These are phyloP conservation scores for Pionites leucogaster DNA, from an alignment of 2,113 vertebrate genomes.

Conservation along the genomic window DNA sequence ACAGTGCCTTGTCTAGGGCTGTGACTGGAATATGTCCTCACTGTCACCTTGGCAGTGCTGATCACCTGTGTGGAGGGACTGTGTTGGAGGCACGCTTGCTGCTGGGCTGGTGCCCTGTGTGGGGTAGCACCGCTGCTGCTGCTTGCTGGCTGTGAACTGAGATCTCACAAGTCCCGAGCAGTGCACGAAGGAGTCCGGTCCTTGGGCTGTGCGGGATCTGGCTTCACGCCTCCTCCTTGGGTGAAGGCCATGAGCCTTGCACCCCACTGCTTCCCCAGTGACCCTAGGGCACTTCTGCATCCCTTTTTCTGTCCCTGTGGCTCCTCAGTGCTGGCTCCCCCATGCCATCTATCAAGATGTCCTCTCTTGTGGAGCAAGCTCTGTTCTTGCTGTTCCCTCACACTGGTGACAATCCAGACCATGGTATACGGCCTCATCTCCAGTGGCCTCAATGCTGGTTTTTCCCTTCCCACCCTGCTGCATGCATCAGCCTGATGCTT, in stretches of 20 bases:
- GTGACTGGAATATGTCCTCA: background rate
- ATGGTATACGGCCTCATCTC: background rate
- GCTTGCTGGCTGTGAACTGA: background rate
- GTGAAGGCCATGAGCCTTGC: background rate
- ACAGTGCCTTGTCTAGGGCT: background rate
- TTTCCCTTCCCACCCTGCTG: constrained; percentile 37
- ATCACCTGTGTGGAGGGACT: background rate
- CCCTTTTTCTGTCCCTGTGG: background rate
- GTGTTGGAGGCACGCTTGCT: rapidly evolving
- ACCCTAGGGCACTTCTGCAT: background rate
- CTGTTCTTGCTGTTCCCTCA: background rate
- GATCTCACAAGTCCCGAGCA: background rate
- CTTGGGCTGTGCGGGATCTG: rapidly evolving
- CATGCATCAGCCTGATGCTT: constrained; percentile 30
- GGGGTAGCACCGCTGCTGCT: background rate
- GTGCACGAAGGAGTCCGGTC: rapidly evolving
- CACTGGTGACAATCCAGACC: background rate
- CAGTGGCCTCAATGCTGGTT: background rate
- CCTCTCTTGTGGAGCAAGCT: background rate
- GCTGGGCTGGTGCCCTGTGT: background rate
- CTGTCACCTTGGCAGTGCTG: background rate
- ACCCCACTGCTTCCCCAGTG: background rate
- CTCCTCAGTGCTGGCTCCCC: background rate
- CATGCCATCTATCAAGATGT: background rate
- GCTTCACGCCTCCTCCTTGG: rapidly evolving